phyloP scores from a whole-genome alignment of 2,888 invertebrate genomes.

The Drosophila subsilvestris region DNA sequence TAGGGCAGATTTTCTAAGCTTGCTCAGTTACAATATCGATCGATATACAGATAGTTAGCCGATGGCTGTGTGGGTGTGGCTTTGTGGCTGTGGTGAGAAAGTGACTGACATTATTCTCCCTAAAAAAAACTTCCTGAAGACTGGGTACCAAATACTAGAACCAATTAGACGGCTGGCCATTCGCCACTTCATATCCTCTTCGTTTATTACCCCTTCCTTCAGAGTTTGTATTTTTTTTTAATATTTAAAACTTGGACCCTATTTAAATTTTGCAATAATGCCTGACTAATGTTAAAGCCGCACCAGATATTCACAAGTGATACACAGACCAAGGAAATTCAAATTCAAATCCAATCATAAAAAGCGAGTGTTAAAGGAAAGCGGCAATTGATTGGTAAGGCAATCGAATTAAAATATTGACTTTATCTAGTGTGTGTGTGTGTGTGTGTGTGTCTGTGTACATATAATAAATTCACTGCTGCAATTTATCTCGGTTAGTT shows the following conservation, averaged over 20 bases:
- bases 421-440: constrained; percentile 1
- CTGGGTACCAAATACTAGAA: constrained; percentile 64
- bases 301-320: constrained; percentile 46
- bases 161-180: constrained; percentile 46
- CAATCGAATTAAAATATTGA: constrained; percentile 46
- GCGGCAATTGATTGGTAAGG: constrained; percentile 3
- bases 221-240: constrained; percentile 54
- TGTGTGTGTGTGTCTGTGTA: constrained; percentile 14
- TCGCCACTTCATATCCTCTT: constrained; percentile 34
- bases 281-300: constrained; percentile 54
- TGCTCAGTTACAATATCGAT: constrained; percentile 22
- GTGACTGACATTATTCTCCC: constrained; percentile 21
- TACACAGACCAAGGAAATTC: constrained; percentile 64
- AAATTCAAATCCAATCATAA: constrained; percentile 43
- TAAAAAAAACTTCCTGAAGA: constrained; percentile 28
- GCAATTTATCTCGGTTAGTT: constrained; percentile 63
- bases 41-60: constrained; percentile 17
- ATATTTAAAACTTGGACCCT: constrained; percentile 81
- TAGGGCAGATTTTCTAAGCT: constrained; percentile 45
- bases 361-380: constrained; percentile 25
- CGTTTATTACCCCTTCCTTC: constrained; percentile 34
- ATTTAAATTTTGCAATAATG: constrained; percentile 76
- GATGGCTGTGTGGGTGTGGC: constrained; percentile 11
- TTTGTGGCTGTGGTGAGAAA: constrained; percentile 14
- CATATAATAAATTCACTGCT: constrained; percentile 69